Percentiles rank a stretch among this genome's conserved stretches.
These are phyloP conservation scores for Irena cyanogastra DNA, from an alignment of 2,113 vertebrate species.

Conservation along the genomic window DNA sequence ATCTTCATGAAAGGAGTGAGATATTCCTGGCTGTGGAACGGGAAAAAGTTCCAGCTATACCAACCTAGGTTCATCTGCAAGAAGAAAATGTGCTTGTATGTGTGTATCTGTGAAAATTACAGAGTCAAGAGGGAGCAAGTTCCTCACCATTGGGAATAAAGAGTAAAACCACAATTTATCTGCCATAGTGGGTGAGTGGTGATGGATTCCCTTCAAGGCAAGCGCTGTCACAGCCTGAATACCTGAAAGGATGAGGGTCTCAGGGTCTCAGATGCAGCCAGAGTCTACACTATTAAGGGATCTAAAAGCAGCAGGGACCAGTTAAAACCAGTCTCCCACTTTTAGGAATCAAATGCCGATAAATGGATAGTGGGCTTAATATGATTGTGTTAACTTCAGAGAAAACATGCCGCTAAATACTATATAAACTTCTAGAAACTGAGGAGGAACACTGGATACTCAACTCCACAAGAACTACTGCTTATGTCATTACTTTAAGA, in stretches of 20 bases:
- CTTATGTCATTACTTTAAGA: neutral
- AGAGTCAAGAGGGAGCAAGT: neutral
- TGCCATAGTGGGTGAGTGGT: neutral
- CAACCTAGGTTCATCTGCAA: neutral
- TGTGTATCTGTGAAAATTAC: neutral
- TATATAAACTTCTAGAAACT: neutral
- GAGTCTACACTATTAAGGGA: neutral
- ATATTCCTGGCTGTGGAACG: neutral
- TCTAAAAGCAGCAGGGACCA: conserved; percentile 24
- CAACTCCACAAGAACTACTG: neutral
- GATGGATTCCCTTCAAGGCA: neutral
- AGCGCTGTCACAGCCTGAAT: neutral
- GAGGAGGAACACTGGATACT: neutral
- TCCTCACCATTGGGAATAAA: neutral
- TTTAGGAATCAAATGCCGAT: neutral
- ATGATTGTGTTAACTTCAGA: neutral
- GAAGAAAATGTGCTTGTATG: neutral
- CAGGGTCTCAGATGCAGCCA: neutral
- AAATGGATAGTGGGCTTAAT: neutral
- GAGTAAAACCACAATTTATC: neutral
- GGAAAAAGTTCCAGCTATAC: neutral
- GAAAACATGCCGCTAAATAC: neutral
- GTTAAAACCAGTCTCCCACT: conserved; percentile 8
- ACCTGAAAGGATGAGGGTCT: neutral
- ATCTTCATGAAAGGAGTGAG: neutral